A percentile compares a stretch with the other conserved stretches of the same genome.
These are phyloP conservation scores for Meleagris gallopavo DNA, from an alignment of 2,113 vertebrate species.

Conservation along the genomic window DNA sequence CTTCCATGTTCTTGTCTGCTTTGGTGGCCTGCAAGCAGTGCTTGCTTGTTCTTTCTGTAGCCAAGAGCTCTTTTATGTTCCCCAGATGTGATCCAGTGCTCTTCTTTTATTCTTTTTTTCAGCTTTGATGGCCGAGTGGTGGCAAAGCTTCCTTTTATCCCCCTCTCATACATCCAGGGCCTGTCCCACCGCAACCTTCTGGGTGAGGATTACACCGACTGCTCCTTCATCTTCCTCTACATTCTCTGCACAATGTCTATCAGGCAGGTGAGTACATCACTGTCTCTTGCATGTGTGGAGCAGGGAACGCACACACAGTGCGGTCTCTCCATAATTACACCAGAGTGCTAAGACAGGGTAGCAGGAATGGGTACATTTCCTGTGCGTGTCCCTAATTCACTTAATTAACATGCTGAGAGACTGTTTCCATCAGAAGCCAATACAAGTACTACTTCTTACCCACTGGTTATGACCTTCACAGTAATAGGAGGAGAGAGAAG, in stretches of 20 bases:
- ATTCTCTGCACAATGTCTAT: conserved; percentile 99
- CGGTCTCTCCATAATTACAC: not conserved
- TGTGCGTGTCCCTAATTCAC: not conserved
- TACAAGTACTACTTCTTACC: not conserved
- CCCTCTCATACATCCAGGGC: conserved; percentile 95
- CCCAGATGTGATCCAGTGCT: not conserved
- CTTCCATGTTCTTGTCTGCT: not conserved
- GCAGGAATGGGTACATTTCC: not conserved
- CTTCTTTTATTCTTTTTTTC: conserved; percentile 9
- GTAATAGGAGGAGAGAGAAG: not conserved
- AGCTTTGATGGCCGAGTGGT: conserved; percentile 98
- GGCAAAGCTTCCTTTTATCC: conserved; percentile 94
- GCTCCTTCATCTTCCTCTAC: conserved; percentile 98
- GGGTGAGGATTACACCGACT: conserved; percentile 97
- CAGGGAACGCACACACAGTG: not conserved
- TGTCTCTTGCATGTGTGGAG: not conserved
- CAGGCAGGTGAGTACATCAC: conserved; percentile 86
- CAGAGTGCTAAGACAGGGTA: not conserved
- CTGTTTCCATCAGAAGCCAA: not conserved
- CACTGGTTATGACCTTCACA: not conserved
- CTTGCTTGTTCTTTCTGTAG: not conserved
- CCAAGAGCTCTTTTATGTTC: not conserved
- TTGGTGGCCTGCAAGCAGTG: not conserved
- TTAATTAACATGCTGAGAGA: not conserved
- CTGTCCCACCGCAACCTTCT: conserved; percentile 96